phyloP scores from a whole-genome alignment of 1,140 invertebrate species.

The Drosophila serrata region DNA sequence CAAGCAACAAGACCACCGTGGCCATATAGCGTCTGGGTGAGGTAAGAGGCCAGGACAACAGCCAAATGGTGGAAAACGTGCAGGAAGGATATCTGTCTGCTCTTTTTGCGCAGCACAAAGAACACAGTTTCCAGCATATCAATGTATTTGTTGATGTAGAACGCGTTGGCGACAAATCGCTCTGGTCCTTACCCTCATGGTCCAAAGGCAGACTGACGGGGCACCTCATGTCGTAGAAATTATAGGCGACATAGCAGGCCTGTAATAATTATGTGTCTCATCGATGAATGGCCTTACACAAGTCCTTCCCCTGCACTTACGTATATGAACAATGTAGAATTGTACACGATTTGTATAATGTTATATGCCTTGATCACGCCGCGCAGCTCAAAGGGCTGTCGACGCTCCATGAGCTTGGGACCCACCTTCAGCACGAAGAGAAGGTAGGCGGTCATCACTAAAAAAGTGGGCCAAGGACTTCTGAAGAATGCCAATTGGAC shows the following conservation, averaged over 20 bases:
- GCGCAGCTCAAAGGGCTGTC: neutral
- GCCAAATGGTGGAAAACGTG: slow-evolving; percentile 3
- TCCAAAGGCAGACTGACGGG: neutral
- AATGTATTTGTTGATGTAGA: neutral
- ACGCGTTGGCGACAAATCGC: neutral
- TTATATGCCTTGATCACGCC: slow-evolving; percentile 4
- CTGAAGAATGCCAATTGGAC: neutral
- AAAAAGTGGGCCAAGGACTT: slow-evolving; percentile 2
- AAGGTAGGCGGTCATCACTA: neutral
- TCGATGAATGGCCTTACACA: no score
- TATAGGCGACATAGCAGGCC: neutral
- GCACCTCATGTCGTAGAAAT: neutral
- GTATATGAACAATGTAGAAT: neutral
- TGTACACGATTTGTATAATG: slow-evolving; percentile 2
- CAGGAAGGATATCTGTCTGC: neutral
- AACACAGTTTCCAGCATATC: slow-evolving; percentile 1
- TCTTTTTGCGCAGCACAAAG: slow-evolving; percentile 9
- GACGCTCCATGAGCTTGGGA: slow-evolving; percentile 1
- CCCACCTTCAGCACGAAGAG: slow-evolving; percentile 1
- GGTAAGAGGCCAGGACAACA: neutral
- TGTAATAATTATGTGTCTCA: neutral
- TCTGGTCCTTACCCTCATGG: neutral
- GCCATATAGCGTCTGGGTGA: neutral
- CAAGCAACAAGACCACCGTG: neutral
- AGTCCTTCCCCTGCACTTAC: neutral